Conservation (phyloP, 2,797 vertebrate genomes). For the Taenioides sp. region DNA sequence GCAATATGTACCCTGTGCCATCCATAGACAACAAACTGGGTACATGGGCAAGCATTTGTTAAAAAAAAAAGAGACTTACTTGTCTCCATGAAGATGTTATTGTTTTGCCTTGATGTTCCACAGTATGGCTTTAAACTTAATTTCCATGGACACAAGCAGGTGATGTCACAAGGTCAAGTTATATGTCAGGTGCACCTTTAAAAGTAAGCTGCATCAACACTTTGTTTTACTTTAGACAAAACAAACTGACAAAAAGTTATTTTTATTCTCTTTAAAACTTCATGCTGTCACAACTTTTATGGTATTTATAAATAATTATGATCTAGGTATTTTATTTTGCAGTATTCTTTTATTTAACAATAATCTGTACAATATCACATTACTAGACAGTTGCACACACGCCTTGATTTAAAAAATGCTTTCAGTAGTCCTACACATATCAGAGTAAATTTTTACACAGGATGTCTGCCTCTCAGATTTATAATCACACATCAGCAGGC, state of each 20-base stretch:
- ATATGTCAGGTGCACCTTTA: too few species aligned
- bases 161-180: not conserved
- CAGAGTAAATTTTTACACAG: not conserved
- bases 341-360: too few species aligned
- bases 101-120: not conserved
- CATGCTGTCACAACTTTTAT: too few species aligned
- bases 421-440: not conserved
- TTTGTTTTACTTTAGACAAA: not conserved
- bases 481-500: slow-evolving; percentile 9
- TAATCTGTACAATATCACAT: too few species aligned
- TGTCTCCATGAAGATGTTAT: not conserved
- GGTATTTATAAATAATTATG: not conserved
- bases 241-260: not conserved
- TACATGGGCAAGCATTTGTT: too few species aligned
- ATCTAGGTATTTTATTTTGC: not conserved
- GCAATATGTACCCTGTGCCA: not conserved
- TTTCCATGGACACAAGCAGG: not conserved
- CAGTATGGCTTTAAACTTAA: not conserved
- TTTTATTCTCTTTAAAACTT: not conserved
- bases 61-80: too few species aligned
- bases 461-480: not conserved
- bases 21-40: not conserved
- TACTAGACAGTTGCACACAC: too few species aligned
- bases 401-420: not conserved
- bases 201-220: not conserved